Evolutionary conservation across 2,797 vertebrate genomes (phyloP).

Genomic region (Threskiornis aethiopicus): DNA sequence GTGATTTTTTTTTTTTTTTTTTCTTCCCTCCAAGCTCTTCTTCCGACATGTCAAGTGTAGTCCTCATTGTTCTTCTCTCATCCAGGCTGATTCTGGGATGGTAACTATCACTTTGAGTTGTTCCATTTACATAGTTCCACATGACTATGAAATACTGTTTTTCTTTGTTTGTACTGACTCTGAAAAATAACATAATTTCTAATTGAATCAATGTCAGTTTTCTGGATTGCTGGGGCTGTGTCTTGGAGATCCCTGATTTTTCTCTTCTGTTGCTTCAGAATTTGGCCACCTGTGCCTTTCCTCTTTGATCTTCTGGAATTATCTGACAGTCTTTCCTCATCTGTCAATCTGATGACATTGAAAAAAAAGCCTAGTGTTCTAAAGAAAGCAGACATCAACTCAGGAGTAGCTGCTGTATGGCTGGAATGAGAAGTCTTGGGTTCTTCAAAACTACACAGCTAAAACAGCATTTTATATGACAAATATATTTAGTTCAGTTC

Average conservation of each 20-base stretch:
- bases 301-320: neutral
- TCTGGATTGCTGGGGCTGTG: neutral
- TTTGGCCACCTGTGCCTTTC: neutral
- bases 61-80: neutral
- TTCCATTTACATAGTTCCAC: neutral
- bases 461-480: neutral
- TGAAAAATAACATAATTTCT: neutral
- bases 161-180: neutral
- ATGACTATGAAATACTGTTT: neutral
- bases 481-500: neutral
- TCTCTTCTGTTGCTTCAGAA: neutral
- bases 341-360: neutral
- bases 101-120: neutral
- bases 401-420: neutral
- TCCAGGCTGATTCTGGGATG: neutral
- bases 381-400: neutral
- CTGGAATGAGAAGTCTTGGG: neutral
- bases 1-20: neutral
- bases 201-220: neutral
- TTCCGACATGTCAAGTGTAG: neutral
- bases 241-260: neutral
- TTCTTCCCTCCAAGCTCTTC: neutral
- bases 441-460: neutral
- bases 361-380: neutral
- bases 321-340: neutral